Evolutionary conservation across 2,797 vertebrate species (phyloP), one percentile per base, ranked within the genome.

Genomic region (Lithobates pipiens): DNA sequence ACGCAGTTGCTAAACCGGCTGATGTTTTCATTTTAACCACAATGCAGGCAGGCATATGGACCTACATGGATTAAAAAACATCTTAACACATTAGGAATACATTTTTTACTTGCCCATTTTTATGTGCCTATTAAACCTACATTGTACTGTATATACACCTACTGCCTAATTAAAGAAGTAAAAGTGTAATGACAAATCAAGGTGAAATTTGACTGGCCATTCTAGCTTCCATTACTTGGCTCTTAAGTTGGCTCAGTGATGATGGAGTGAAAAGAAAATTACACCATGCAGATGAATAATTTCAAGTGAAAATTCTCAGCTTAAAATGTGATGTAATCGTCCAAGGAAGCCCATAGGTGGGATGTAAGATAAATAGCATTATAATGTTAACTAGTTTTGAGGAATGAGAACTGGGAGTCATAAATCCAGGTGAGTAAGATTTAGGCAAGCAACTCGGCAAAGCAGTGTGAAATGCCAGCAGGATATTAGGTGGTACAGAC

Each of bases 351-450:
- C 72, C 72, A 74, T 46, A 27, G 25, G 72, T 10, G n/a, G 70
- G 36, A 39, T 72, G 16, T 21, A 72, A 74, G 72, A 74, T 74
- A 29, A 46, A 74, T 50, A 7, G 44, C 72, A 39, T 46, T 74
- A 15, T 25, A 74, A 74, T 74, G 72, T 6, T 50, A 16, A 27
- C 72, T 74, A 39, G 25, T 46, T 74, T 74, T 74, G 72, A 74
- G 72, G 72, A 74, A 74, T 15, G 72, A 6, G 39, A 23, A 25
- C 39, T 27, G 72, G 42, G n/a, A 46, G 42, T 74, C 71, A 73
- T 76, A n/a, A 76, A 18, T 76, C 32, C n/a, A 50, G 44, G 74
- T 76, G 75, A 76, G 44, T 34, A 76, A 57, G 29, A 76, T 54
- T 25, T 54, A 50, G 75, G 36, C 46, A 46, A 76, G 44, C 25